phyloP scores from a whole-genome alignment of 2,888 invertebrate species.

The Cryptocephalus primarius region DNA sequence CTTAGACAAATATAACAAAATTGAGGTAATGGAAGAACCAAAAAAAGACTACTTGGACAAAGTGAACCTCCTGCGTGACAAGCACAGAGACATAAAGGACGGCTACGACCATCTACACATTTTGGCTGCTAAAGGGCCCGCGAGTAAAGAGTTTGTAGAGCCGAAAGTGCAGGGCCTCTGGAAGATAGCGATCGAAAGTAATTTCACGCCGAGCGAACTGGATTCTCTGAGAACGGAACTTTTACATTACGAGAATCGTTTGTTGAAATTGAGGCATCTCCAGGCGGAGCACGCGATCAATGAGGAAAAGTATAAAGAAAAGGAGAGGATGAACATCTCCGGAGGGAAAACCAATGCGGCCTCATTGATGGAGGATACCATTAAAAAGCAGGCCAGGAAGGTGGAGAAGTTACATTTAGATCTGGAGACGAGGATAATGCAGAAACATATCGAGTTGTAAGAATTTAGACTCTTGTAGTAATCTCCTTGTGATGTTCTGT shows the following conservation, averaged over 20 bases:
- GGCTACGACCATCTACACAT: constrained; percentile 68
- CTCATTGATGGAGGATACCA: constrained; percentile 56
- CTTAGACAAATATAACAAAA: constrained; percentile 59
- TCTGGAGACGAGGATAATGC: constrained; percentile 65
- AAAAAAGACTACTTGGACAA: constrained; percentile 55
- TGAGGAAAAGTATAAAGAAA: constrained; percentile 51
- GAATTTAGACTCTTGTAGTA: background rate
- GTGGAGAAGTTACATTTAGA: constrained; percentile 77
- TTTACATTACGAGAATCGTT: constrained; percentile 74
- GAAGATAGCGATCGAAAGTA: constrained; percentile 67
- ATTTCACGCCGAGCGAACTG: constrained; percentile 73
- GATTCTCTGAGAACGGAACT: constrained; percentile 78
- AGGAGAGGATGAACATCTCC: constrained; percentile 34
- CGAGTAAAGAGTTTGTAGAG: constrained; percentile 79
- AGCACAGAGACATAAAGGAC: constrained; percentile 64
- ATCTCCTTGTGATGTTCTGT: background rate
- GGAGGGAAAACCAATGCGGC: constrained; percentile 16
- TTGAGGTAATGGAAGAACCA: constrained; percentile 43
- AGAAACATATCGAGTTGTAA: constrained; percentile 66
- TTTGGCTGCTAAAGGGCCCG: constrained; percentile 64
- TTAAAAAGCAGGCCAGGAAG: constrained; percentile 75
- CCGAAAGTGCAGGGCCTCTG: constrained; percentile 84
- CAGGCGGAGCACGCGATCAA: constrained; percentile 71
- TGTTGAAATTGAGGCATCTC: constrained; percentile 71
- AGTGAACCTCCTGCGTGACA: constrained; percentile 60